A percentile compares a stretch with the other conserved stretches of the same genome.
Conservation (phyloP, 2,113 vertebrate genomes). For the Rhodinocichla rosea region DNA sequence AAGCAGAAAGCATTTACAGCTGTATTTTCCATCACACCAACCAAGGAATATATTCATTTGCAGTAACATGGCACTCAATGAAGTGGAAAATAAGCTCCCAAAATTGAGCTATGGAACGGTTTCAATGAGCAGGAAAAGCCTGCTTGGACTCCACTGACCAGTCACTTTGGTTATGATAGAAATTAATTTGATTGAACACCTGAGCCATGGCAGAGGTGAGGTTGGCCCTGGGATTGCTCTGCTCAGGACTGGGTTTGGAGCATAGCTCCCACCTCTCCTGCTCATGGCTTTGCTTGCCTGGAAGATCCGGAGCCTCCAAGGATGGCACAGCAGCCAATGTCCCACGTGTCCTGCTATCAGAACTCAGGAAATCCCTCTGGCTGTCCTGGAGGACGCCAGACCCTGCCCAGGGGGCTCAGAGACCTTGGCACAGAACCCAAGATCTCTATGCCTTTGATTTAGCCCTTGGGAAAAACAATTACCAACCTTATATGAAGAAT, state of each 20-base stretch:
- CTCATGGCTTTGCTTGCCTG: not conserved
- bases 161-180: conserved; percentile 52
- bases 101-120: conserved; percentile 70
- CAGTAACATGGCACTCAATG: conserved; percentile 76
- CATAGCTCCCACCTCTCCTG: not conserved
- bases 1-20: conserved; percentile 82
- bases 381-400: too few species aligned
- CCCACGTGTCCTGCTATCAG: rapidly evolving
- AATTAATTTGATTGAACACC: conserved; percentile 64
- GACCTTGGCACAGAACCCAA: too few species aligned
- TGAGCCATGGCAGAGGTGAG: not conserved
- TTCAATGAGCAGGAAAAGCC: conserved; percentile 71
- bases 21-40: conserved; percentile 75
- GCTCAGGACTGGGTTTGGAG: rapidly evolving
- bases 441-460: too few species aligned
- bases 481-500: too few species aligned
- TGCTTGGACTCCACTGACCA: conserved; percentile 69
- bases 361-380: too few species aligned
- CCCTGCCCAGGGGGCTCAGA: too few species aligned
- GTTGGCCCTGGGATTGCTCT: not conserved
- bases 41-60: conserved; percentile 78
- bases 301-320: not conserved
- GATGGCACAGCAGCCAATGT: not conserved
- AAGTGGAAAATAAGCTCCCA: conserved; percentile 81
- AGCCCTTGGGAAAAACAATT: too few species aligned